phyloP scores from a whole-genome alignment of 2,113 vertebrate species.

The Plotosus lineatus region DNA sequence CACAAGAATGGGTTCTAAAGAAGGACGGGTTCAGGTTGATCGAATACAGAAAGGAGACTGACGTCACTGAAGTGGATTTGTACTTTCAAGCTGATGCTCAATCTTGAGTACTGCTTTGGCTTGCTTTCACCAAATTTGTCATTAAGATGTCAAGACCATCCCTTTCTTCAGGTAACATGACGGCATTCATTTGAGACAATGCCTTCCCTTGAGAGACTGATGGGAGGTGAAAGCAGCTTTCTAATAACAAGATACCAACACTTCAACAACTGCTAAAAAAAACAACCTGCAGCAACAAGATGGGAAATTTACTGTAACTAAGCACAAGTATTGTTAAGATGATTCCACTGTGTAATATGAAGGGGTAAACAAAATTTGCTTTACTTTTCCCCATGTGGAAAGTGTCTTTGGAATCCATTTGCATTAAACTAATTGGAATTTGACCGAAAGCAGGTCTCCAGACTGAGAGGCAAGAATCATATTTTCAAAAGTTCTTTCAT shows the following conservation, averaged over 20 bases:
- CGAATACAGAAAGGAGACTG: not conserved
- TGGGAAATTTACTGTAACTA: not conserved
- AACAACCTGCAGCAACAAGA: not conserved
- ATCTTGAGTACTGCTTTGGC: not conserved
- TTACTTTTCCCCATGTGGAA: not conserved
- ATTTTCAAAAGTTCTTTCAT: not conserved
- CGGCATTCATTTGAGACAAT: constrained; percentile 2
- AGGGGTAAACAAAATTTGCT: not conserved
- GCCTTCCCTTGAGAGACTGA: constrained; percentile 17
- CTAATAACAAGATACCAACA: constrained; percentile 16
- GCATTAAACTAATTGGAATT: not conserved
- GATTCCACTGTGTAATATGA: not conserved
- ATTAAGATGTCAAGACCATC: constrained; percentile 30
- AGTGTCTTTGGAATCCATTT: not conserved
- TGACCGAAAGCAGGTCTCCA: not conserved
- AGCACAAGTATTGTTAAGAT: not conserved
- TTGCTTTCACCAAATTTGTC: constrained; percentile 39
- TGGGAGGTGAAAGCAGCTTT: not conserved
- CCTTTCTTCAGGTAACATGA: not conserved
- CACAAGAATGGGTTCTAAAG: constrained; percentile 7
- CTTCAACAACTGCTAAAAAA: constrained; percentile 2
- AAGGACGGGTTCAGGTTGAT: not conserved
- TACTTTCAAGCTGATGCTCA: not conserved
- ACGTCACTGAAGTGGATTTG: not conserved
- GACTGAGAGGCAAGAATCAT: not conserved